Evolutionary conservation across 2,113 vertebrate genomes (phyloP).

Genomic region (Pogonocichla stellata): DNA sequence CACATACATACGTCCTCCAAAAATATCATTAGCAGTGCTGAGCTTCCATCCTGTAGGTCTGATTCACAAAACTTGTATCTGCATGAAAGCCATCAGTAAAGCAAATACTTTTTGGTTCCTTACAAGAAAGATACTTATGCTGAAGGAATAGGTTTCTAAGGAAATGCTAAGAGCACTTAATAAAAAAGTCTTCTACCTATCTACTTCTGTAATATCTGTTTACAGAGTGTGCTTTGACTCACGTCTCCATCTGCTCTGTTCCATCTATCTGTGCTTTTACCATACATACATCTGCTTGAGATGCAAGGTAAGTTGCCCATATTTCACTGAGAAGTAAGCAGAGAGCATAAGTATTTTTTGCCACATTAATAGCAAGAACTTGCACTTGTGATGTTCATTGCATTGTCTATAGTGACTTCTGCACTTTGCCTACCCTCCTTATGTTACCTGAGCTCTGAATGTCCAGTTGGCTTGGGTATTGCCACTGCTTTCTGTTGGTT

Average conservation of each 20-base stretch:
- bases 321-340: neutral
- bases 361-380: neutral
- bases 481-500: neutral
- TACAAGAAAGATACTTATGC: neutral
- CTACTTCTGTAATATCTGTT: neutral
- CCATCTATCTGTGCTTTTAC: neutral
- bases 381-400: neutral
- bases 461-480: neutral
- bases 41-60: neutral
- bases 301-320: neutral
- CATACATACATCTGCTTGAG: neutral
- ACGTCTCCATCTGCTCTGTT: conserved; percentile 36
- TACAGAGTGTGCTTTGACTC: conserved; percentile 11
- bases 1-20: neutral
- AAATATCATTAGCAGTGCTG: neutral
- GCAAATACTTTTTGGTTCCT: neutral
- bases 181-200: neutral
- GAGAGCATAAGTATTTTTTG: neutral
- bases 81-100: neutral
- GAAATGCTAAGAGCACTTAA: neutral
- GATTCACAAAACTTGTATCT: neutral
- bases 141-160: neutral
- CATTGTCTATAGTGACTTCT: neutral
- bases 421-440: neutral
- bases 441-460: neutral